phyloP scores from a whole-genome alignment of 1,140 invertebrate genomes.

The Tribolium castaneum region DNA sequence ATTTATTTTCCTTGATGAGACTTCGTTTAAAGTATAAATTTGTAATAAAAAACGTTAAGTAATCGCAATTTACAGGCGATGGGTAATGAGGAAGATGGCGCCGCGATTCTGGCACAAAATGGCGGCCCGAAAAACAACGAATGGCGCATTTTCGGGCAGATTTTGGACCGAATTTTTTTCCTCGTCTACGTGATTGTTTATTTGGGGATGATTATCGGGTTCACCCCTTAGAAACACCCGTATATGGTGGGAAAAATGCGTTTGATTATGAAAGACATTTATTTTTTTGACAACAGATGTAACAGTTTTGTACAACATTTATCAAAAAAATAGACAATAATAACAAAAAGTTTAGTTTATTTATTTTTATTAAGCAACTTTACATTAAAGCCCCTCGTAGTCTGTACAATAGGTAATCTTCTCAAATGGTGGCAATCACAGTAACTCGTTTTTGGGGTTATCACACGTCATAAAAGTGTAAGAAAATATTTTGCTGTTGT shows the following conservation, averaged over 20 bases:
- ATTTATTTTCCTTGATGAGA: constrained; percentile 54
- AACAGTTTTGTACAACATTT: constrained; percentile 44
- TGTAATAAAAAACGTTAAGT: not conserved
- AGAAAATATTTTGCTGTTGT: constrained; percentile 15
- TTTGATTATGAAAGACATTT: constrained; percentile 41
- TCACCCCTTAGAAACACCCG: constrained; percentile 38
- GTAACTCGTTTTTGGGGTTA: constrained; percentile 1
- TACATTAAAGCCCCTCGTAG: constrained; percentile 62
- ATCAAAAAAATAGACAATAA: constrained; percentile 43
- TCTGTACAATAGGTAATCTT: constrained; percentile 62
- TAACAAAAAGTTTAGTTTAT: constrained; percentile 47
- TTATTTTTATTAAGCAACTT: constrained; percentile 63
- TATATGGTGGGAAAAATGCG: not conserved
- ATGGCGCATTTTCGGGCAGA: constrained; percentile 54
- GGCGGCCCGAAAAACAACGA: constrained; percentile 36
- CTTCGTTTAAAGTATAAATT: constrained; percentile 54
- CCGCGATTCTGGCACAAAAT: constrained; percentile 50
- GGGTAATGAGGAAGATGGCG: constrained; percentile 53
- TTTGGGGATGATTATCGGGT: constrained; percentile 51
- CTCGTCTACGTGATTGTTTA: constrained; percentile 52
- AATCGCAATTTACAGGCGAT: constrained; percentile 9
- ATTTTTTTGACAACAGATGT: constrained; percentile 43
- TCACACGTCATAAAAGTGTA: not conserved
- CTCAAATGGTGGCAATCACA: constrained; percentile 43
- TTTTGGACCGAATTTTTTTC: constrained; percentile 56